phyloP scores from a whole-genome alignment of 1,140 invertebrate genomes.

The Caerostris extrusa region DNA sequence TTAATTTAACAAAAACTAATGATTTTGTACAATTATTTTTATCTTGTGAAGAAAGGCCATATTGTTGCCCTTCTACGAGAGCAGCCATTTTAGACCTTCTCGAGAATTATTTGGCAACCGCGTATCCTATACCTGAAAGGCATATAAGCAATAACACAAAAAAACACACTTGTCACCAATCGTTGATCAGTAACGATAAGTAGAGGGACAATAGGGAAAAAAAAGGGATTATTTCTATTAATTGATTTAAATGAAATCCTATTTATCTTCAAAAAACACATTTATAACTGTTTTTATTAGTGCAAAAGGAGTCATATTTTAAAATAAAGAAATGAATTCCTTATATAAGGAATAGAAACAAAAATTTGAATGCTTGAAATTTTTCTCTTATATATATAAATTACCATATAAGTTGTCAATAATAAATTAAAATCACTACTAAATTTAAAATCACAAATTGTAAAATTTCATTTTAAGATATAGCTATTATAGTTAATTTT shows the following conservation, averaged over 20 bases:
- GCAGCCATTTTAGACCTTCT: constrained; percentile 91
- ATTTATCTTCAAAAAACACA: neutral
- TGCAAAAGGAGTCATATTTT: too few relatives aligned
- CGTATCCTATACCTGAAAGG: constrained; percentile 76
- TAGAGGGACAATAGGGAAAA: constrained; percentile 34
- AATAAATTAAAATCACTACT: too few relatives aligned
- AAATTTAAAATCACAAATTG: too few relatives aligned
- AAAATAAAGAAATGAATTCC: neutral
- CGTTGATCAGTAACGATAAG: constrained; percentile 49
- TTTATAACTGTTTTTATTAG: neutral
- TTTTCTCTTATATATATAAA: too few relatives aligned
- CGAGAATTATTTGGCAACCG: constrained; percentile 74
- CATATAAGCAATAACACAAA: constrained; percentile 67
- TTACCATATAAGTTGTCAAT: too few relatives aligned
- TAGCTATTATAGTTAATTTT: too few relatives aligned
- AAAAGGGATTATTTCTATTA: neutral
- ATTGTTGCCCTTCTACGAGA: constrained; percentile 95
- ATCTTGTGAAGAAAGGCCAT: constrained; percentile 95
- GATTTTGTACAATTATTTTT: constrained; percentile 92
- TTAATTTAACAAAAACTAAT: constrained; percentile 95
- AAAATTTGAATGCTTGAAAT: neutral
- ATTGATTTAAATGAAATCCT: neutral
- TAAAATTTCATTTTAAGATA: too few relatives aligned
- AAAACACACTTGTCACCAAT: constrained; percentile 69
- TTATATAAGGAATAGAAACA: neutral